Evolutionary conservation across 2,888 invertebrate species (phyloP), one percentile per base, ranked within the genome.

Genomic region (Eristalis intricaria): DNA sequence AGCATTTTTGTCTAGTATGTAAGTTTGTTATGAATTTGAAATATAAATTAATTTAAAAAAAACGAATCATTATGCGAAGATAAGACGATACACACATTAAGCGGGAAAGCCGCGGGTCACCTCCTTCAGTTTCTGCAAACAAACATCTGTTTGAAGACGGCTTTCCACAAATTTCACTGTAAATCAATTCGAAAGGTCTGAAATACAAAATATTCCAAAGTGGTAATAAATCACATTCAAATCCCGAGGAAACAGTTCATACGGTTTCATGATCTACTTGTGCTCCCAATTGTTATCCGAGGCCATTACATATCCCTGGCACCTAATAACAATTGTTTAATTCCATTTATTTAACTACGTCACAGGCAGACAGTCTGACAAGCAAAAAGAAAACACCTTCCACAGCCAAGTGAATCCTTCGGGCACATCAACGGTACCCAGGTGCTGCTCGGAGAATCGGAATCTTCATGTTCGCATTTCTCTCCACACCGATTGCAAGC

Each of bases 341-440:
- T 35, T 26, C 26, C 60, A 63, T 69, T 69, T 19, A 23, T 10
- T 32, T 11, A 29, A 79, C 56, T 71, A 50, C 73, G 66, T 73
- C 73, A 61, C 61, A 61, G 23, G 66, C 23, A 35, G 10, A 43
- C 32, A 61, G 66, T 73, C 73, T 68, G 66, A 63, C 38, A 68
- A 80, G 58, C 58, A 66, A 68, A 11, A 50, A 2, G 22, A 73
- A 43, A n/a, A 29, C 40, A 60, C 66, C 22, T 3, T 65, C 26
- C 10, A 38, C n/a, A 7, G 56, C 10, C 0, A 69, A 63, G 22
- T 29, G 56, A 35, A 56, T 64, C 22, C 50, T 64, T 58, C 43
- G 38, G 26, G 60, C 22, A 43, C 38, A 38, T 60, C 60, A 8
- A 32, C 26, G 26, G 26, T 2, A 26, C 23, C 43, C 75, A 69